Base-by-base conservation (phyloP, 2,888 invertebrate genomes). In the Onchidella celtica region DNA sequence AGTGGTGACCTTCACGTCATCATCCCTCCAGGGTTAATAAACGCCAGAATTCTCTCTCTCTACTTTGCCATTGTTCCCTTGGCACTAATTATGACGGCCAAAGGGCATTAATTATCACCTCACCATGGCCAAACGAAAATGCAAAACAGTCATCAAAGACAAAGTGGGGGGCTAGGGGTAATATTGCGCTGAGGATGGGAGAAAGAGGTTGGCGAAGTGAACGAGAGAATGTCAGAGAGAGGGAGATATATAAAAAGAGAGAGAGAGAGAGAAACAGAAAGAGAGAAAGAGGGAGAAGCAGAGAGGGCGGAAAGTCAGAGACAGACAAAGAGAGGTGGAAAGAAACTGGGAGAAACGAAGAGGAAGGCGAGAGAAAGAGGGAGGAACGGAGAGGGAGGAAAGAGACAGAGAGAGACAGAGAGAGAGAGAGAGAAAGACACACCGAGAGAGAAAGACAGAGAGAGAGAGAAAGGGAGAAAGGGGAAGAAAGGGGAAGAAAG, bases 401-500 rank as follows among this genome's bases (percentile, higher is more conserved):
- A 17, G 14, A 21, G 1, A 14, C 27, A 65, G 27, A 29, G 3
- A n/a, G 9, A 3, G 47, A 27, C 14, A 68, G 3, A 68, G 17
- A 3, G 57, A 47, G 36, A 57, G 24, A 73, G 34, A 73, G 57
- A 73, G 32, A 59, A n/a, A 36, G 68, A 27, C 2, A 29, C 4
- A 27, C 11, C 3, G 29, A 63, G n/a, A 29, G 68, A 68, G 75
- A 36, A 40, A 27, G 63, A 74, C 61, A 61, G 36, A 34, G 61
- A 74, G 59, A 74, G 47, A 27, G 47, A 27, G 47, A 72, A 29
- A 72, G 47, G 11, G 40, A 47, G 47, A 47, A n/a, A 47, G 47
- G 47, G 3, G 29, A 29, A 65, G 3, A 29, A 11, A 29, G 27
- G 29, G 11, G 11, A 32, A 29, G 47, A 47, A 17, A 47, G 47